phyloP scores from a whole-genome alignment of 1,140 invertebrate species.

The Melanaphis sacchari region DNA sequence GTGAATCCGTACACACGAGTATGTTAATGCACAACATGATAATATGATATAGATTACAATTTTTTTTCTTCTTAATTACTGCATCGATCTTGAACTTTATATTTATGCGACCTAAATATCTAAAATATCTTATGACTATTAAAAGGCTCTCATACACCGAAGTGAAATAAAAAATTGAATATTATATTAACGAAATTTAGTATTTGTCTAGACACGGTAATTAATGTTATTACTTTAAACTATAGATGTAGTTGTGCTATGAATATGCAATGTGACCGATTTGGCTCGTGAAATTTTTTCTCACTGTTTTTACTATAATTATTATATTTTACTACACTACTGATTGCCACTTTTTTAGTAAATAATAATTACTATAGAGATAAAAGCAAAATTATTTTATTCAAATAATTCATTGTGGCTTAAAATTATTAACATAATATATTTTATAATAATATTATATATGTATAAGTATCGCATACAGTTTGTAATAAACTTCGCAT shows the following conservation, averaged over 20 bases:
- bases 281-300: not conserved
- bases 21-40: not conserved
- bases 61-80: not conserved
- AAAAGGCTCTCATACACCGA: not conserved
- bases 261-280: conserved; percentile 30
- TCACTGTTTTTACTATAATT: not conserved
- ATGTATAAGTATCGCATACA: not conserved
- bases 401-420: not conserved
- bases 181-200: not conserved
- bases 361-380: not conserved
- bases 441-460: not conserved
- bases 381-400: not conserved
- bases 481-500: not conserved
- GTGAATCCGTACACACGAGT: not conserved
- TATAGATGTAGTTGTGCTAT: not conserved
- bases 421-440: not conserved
- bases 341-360: not conserved
- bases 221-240: not conserved
- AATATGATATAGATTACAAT: not conserved
- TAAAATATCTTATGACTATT: not conserved
- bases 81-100: conserved; percentile 9
- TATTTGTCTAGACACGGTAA: conserved; percentile 11
- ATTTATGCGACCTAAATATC: conserved; percentile 1
- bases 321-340: not conserved
- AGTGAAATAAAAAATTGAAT: not conserved